These are phyloP conservation scores for Cassiopea andromeda DNA, from an alignment of 30 jellyfish, hydroid and myxozoan genomes.

Conservation along the genomic window DNA sequence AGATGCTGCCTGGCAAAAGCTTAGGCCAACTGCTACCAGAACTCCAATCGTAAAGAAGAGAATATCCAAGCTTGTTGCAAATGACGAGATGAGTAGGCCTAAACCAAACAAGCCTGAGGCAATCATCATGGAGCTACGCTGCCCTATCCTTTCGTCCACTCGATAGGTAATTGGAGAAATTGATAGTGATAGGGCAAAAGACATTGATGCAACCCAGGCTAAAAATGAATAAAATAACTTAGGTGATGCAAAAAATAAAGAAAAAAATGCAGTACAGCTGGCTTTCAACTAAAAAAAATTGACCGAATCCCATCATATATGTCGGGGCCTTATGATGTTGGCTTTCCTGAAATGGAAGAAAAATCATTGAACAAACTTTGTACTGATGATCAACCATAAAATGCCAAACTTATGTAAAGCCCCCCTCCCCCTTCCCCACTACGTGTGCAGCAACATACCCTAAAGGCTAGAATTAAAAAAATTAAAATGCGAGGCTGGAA, in stretches of 20 bases:
- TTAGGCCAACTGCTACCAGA: slow-evolving; percentile 65
- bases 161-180: slow-evolving; percentile 53
- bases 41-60: slow-evolving; percentile 70
- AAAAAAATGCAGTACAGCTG: no score
- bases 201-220: slow-evolving; percentile 79
- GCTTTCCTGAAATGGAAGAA: neutral
- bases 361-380: neutral
- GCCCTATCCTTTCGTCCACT: slow-evolving; percentile 63
- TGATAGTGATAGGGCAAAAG: slow-evolving; percentile 35
- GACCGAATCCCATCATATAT: no score
- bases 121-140: slow-evolving; percentile 53
- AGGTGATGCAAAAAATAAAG: no score
- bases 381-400: no score
- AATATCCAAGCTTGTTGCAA: slow-evolving; percentile 25
- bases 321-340: no score
- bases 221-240: neutral
- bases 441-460: no score
- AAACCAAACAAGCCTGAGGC: slow-evolving; percentile 61
- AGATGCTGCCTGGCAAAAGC: slow-evolving; percentile 61
- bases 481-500: no score
- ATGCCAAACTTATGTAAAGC: no score
- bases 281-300: no score
- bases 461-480: no score
- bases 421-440: no score
- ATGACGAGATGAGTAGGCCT: slow-evolving; percentile 68